A percentile compares a stretch with the other conserved stretches of the same genome.
phyloP scores from a whole-genome alignment of 2,888 invertebrate species.

The Neria commutata region DNA sequence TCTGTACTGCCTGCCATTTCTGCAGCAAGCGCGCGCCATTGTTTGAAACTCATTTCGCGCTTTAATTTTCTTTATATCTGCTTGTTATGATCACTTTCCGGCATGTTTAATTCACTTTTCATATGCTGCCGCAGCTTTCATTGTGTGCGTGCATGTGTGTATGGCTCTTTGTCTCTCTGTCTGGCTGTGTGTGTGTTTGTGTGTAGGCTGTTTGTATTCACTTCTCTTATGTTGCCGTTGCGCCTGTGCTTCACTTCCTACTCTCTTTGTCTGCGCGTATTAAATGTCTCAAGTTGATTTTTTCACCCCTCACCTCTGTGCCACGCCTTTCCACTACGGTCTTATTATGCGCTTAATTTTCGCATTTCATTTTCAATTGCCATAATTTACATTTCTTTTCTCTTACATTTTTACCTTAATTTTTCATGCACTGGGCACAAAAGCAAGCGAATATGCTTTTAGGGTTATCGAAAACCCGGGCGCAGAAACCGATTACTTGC shows the following conservation, averaged over 20 bases:
- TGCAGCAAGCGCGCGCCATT: too few species aligned
- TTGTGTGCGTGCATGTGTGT: not conserved
- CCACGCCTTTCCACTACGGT: conserved; percentile 27
- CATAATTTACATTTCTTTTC: conserved; percentile 52
- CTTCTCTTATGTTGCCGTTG: too few species aligned
- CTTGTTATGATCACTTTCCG: conserved; percentile 21
- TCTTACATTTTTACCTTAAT: not conserved
- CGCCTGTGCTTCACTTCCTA: too few species aligned
- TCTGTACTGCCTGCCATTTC: too few species aligned
- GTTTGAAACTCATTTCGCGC: not conserved
- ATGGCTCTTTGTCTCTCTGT: not conserved
- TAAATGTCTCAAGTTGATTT: not conserved
- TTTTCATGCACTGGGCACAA: not conserved
- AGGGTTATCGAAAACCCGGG: too few species aligned
- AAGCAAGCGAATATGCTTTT: not conserved
- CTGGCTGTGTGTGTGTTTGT: not conserved
- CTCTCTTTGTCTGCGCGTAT: not conserved
- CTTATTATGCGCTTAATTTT: conserved; percentile 53
- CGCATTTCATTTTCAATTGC: conserved; percentile 57
- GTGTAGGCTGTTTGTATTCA: not conserved
- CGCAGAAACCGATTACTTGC: too few species aligned
- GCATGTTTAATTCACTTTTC: conserved; percentile 27
- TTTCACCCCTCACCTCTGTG: not conserved
- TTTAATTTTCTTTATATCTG: conserved; percentile 22
- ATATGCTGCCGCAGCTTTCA: conserved; percentile 21